phyloP scores from a whole-genome alignment of 2,113 vertebrate genomes.

The Phylloscopus whistleri region DNA sequence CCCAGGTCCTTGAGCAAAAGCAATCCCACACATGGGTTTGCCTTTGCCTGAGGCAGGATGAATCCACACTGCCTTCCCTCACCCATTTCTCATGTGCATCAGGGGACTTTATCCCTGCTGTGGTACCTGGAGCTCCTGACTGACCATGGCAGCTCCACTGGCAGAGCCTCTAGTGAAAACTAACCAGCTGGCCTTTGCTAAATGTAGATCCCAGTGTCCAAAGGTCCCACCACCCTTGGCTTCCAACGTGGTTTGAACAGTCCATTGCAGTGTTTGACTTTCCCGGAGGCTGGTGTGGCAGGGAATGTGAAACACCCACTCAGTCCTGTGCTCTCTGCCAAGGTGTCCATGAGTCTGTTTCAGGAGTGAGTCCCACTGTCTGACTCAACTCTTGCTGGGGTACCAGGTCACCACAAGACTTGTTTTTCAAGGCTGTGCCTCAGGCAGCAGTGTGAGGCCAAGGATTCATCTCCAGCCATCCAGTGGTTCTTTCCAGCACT shows the following conservation, averaged over 20 bases:
- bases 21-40: not conserved
- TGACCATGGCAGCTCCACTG: not conserved
- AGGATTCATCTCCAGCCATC: not conserved
- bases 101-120: not conserved
- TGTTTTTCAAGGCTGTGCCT: too few species aligned
- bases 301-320: not conserved
- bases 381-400: not conserved
- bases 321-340: not conserved
- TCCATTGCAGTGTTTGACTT: rapidly evolving
- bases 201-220: not conserved
- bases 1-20: not conserved
- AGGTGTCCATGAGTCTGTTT: not conserved
- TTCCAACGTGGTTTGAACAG: not conserved
- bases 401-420: not conserved
- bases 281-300: not conserved
- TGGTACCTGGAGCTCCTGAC: not conserved
- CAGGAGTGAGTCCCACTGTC: not conserved
- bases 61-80: not conserved
- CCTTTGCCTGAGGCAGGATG: not conserved
- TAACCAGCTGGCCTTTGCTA: not conserved
- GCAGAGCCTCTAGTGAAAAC: not conserved
- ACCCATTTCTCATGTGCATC: not conserved
- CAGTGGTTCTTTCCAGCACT: not conserved
- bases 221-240: not conserved
- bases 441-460: not conserved